Percentiles rank a stretch among this genome's conserved stretches.
phyloP scores from a whole-genome alignment of 2,888 invertebrate genomes.

The Idaea dimidiata region DNA sequence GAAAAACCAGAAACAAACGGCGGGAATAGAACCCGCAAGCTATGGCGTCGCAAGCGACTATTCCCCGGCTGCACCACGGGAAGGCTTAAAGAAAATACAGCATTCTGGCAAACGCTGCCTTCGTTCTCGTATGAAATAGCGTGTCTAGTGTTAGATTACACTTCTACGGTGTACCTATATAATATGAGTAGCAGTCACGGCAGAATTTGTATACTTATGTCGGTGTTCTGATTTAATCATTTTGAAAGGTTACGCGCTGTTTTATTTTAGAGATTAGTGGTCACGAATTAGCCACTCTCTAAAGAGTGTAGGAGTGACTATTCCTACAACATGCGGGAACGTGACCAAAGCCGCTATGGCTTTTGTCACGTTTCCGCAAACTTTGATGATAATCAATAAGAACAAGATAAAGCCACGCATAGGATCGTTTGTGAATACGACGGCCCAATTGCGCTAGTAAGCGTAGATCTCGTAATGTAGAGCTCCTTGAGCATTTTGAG shows the following conservation, averaged over 20 bases:
- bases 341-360: no score
- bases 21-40: no score
- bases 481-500: no score
- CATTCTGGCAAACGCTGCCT: background rate
- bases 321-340: background rate
- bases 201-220: conserved; percentile 24
- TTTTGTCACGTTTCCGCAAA: no score
- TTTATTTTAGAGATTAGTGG: background rate
- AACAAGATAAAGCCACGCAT: no score
- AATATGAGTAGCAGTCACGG: conserved; percentile 28
- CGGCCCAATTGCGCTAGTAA: no score
- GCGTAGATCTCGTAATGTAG: no score
- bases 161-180: conserved; percentile 19
- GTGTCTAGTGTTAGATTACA: background rate
- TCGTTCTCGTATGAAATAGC: background rate
- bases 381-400: no score
- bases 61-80: no score
- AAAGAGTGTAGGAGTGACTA: background rate
- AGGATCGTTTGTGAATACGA: no score
- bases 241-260: background rate
- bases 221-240: conserved; percentile 24
- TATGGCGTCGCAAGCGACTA: no score
- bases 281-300: background rate
- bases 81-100: background rate
- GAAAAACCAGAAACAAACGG: no score